Base-by-base conservation (phyloP, 1,140 invertebrate species). In the Limonius californicus region DNA sequence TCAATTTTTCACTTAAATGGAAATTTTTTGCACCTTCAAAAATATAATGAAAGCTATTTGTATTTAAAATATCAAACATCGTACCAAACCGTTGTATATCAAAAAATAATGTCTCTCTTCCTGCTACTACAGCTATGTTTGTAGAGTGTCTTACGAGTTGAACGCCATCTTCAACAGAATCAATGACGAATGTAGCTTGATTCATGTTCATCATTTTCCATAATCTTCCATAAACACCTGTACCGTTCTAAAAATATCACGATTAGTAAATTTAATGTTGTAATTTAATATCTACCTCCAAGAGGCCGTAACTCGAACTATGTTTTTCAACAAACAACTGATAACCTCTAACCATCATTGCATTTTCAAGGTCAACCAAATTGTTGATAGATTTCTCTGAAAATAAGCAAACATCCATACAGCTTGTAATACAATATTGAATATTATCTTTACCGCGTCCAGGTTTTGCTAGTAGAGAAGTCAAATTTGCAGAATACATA, bases 401-500 rank as follows among this genome's bases (percentile, higher is more conserved):
- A 72, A 66, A 62, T 47, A 27, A 9, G 6, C n/a, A n/a, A n/a
- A n/a, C n/a, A n/a, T n/a, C n/a, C n/a, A n/a, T n/a, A 55, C 27
- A 55, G 23, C 23, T 27, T 27, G 3, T 27, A 27, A 27, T 27
- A 4, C 23, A 27, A 27, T 18, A 45, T 35, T 27, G 3, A 4
- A 27, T n/a, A 9, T 27, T 27, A 27, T 27, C 9, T 27, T 59
- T 74, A 80, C 79, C 79, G 77, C 77, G 74, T 54, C 74, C 83
- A 4, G 87, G 87, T 54, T 82, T 77, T 0, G 87, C 87, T 21
- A 89, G 77, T 30, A 88, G 76, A 1, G 86, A 88, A 11, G 87
- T 88, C 50, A 88, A 73, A 74, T 87, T 87, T 2, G 87, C 87
- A 0, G 86, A 87, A 69, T 88, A 89, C 76, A 89, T 85, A 69